A percentile compares a stretch with the other conserved stretches of the same genome.
Conservation (phyloP, 2,888 invertebrate species). For the Aphidoletes aphidimyza region DNA sequence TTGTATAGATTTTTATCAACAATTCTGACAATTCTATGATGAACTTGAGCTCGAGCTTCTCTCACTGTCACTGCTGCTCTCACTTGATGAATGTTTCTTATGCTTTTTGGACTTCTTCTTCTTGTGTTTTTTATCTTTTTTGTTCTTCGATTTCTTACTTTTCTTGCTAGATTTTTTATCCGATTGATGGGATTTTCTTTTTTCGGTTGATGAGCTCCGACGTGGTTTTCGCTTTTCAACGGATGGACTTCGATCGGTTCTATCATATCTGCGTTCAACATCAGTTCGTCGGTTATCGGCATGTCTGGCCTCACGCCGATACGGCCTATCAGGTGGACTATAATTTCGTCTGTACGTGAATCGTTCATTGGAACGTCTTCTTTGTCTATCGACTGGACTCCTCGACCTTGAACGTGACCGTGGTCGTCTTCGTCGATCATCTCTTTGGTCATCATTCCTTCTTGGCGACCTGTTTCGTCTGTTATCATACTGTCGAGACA, state of each 20-base stretch:
- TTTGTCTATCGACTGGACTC: not conserved
- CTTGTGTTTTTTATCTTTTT: constrained; percentile 19
- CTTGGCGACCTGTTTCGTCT: not conserved
- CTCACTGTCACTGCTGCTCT: constrained; percentile 8
- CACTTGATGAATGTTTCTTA: constrained; percentile 21
- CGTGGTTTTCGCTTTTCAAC: not conserved
- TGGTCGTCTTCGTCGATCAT: not conserved
- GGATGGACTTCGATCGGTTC: not conserved
- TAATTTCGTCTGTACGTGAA: not conserved
- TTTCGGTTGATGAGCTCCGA: not conserved
- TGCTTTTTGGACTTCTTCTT: constrained; percentile 42
- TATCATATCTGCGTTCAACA: not conserved
- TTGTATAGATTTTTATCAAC: not conserved
- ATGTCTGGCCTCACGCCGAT: not conserved
- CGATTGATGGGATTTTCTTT: not conserved
- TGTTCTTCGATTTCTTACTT: not conserved
- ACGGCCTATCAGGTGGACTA: not conserved
- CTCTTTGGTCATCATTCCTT: not conserved
- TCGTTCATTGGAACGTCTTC: not conserved
- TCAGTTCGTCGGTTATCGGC: not conserved
- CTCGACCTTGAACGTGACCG: not conserved
- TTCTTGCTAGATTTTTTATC: constrained; percentile 27
- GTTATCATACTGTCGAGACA: not conserved
- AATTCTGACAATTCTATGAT: not conserved
- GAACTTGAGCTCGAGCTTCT: not conserved